Evolutionary conservation across 2,888 invertebrate genomes (phyloP).

Genomic region (Nowickia ferox): DNA sequence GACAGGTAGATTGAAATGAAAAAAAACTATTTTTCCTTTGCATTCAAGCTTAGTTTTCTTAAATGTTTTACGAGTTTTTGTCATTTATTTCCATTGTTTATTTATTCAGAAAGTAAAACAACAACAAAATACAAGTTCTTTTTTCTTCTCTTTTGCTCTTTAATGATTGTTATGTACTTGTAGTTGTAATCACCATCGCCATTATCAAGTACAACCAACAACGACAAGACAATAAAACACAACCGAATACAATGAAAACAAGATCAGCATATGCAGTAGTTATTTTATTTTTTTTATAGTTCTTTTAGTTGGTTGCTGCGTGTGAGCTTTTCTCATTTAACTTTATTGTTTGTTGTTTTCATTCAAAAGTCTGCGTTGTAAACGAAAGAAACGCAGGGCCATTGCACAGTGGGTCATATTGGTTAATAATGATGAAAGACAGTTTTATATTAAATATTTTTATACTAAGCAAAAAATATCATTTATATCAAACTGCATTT

Average conservation of each 20-base stretch:
- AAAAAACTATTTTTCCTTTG: constrained; percentile 1
- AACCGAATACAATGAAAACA: constrained; percentile 14
- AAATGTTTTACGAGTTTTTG: constrained; percentile 13
- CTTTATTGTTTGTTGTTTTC: constrained; percentile 19
- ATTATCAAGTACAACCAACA: constrained; percentile 33
- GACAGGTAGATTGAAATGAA: not conserved
- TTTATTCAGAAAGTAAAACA: constrained; percentile 25
- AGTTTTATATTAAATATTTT: too few relatives aligned
- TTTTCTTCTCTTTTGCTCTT: not conserved
- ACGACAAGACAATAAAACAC: not conserved
- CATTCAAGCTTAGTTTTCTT: not conserved
- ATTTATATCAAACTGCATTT: too few relatives aligned
- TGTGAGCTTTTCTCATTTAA: constrained; percentile 7
- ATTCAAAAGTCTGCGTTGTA: not conserved
- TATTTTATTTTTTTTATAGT: not conserved
- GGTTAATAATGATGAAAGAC: too few relatives aligned
- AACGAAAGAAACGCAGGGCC: too few relatives aligned
- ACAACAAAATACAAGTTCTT: not conserved
- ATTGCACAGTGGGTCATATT: too few relatives aligned
- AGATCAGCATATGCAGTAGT: constrained; percentile 37
- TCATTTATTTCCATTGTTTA: constrained; percentile 48
- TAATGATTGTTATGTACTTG: not conserved
- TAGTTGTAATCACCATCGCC: constrained; percentile 20
- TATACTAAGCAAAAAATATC: too few relatives aligned
- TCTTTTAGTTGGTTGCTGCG: not conserved